A percentile compares a stretch with the other conserved stretches of the same genome.
phyloP scores from a whole-genome alignment of 2,888 invertebrate genomes.

The Chorisops tibialis region DNA sequence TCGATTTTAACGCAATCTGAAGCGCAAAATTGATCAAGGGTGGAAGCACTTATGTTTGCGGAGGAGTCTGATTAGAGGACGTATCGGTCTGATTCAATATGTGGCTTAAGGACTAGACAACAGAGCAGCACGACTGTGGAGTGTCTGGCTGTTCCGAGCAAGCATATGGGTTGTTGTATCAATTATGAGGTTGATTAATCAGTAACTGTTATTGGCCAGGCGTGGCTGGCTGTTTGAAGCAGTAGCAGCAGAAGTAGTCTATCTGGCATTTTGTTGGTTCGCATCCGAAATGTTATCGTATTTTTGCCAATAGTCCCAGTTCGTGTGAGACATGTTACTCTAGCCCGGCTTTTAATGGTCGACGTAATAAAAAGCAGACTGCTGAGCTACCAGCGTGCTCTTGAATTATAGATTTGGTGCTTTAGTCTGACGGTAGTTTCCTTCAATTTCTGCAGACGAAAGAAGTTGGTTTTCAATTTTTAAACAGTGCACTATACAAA shows the following conservation, averaged over 20 bases:
- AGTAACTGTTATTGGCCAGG: constrained; percentile 29
- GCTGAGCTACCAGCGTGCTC: neutral
- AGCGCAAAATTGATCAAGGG: too few relatives aligned
- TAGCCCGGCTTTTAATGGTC: neutral
- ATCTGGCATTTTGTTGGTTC: too few relatives aligned
- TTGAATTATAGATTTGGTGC: constrained; percentile 25
- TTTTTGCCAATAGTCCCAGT: neutral
- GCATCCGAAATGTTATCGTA: neutral
- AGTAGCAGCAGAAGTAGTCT: too few relatives aligned
- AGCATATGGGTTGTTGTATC: constrained; percentile 26
- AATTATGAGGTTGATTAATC: constrained; percentile 32
- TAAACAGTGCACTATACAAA: constrained; percentile 15
- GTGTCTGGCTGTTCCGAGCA: neutral
- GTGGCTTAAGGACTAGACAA: neutral
- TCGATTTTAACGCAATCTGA: neutral
- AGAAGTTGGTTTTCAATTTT: constrained; percentile 27
- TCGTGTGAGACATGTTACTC: neutral
- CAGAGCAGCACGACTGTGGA: neutral
- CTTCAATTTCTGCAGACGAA: neutral
- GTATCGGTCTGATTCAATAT: neutral
- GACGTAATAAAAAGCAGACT: constrained; percentile 26
- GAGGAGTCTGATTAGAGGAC: neutral
- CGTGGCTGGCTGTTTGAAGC: constrained; percentile 4
- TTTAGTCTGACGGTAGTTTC: constrained; percentile 8
- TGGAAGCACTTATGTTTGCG: neutral